phyloP scores from a whole-genome alignment of 1,140 invertebrate genomes.

The Mizuhopecten yessoensis region DNA sequence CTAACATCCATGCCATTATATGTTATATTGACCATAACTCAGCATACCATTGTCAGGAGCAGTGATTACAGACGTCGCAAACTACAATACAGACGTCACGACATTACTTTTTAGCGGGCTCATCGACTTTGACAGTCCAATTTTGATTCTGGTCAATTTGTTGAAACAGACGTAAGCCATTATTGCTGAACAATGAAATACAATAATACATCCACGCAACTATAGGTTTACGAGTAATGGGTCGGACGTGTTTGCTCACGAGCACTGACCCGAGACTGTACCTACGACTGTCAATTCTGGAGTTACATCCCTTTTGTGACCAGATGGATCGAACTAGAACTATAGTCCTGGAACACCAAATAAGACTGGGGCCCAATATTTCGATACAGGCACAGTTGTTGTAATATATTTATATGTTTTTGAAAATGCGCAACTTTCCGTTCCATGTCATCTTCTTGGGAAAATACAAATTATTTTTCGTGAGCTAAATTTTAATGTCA shows the following conservation, averaged over 20 bases:
- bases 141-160: constrained; percentile 35
- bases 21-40: constrained; percentile 15
- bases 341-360: no score
- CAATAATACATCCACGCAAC: background rate
- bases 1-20: background rate
- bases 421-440: no score
- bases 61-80: background rate
- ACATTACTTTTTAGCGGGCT: background rate
- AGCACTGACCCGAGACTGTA: background rate
- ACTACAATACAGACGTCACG: constrained; percentile 8
- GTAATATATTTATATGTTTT: no score
- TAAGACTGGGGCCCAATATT: no score
- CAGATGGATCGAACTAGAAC: no score
- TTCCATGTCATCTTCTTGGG: no score
- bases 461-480: no score
- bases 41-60: background rate
- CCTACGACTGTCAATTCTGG: background rate
- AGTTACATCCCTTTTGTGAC: background rate
- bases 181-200: constrained; percentile 9
- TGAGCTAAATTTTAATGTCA: no score
- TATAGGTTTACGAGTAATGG: background rate
- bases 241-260: background rate
- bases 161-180: constrained; percentile 2
- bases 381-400: no score
- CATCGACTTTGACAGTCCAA: constrained; percentile 31